Evolutionary conservation across 1,140 invertebrate genomes (phyloP).

Genomic region (Trachelipus rathkii): DNA sequence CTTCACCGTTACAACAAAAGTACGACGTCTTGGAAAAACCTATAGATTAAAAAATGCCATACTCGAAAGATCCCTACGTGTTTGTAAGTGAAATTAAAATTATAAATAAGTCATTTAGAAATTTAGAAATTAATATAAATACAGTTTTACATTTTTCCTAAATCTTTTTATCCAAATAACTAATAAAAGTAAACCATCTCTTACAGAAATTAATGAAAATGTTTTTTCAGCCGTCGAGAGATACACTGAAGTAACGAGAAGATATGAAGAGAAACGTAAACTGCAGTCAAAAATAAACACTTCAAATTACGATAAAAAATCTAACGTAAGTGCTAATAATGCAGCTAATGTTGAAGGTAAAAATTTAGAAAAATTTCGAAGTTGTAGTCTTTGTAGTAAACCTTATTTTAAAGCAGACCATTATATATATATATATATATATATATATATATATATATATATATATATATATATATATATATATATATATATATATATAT

Average conservation of each 20-base stretch:
- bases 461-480: no score
- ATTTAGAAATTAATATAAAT: constrained; percentile 19
- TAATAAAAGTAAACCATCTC: constrained; percentile 14
- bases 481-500: no score
- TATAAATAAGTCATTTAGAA: constrained; percentile 4
- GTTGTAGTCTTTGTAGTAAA: not conserved
- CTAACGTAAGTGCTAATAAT: not conserved
- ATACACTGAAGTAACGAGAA: not conserved
- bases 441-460: no score
- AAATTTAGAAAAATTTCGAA: not conserved
- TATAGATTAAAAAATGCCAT: not conserved
- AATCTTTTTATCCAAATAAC: constrained; percentile 13
- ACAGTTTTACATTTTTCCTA: constrained; percentile 3
- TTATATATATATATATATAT: not conserved
- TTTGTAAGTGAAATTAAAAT: constrained; percentile 1
- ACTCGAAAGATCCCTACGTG: not conserved
- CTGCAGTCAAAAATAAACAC: not conserved
- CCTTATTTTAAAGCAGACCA: not conserved
- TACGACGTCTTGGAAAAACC: not conserved
- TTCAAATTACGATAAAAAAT: not conserved
- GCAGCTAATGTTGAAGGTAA: not conserved
- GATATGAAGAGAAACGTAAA: not conserved
- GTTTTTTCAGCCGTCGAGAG: constrained; percentile 13
- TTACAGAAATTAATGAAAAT: not conserved
- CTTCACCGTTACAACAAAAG: not conserved